Evolutionary conservation across 2,113 vertebrate species (phyloP).

Genomic region (Pterocles burchelli): DNA sequence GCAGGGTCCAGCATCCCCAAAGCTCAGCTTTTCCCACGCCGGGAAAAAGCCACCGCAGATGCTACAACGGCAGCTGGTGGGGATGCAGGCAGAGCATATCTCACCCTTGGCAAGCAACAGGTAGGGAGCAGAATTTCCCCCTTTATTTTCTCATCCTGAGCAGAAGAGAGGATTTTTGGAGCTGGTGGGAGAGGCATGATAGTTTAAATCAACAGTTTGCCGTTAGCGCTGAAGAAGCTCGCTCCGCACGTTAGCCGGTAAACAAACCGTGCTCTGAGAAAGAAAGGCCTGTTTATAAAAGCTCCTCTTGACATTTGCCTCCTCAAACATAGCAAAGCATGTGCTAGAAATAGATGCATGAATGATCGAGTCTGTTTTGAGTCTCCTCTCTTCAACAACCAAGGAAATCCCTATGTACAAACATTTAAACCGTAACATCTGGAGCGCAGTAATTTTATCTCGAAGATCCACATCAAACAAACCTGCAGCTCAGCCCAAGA

Average conservation of each 20-base stretch:
- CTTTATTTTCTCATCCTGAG: neutral
- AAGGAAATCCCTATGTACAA: conserved; percentile 77
- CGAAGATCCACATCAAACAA: conserved; percentile 77
- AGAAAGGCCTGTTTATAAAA: conserved; percentile 58
- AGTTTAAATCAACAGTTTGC: conserved; percentile 19
- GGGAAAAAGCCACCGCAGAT: neutral
- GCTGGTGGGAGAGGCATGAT: neutral
- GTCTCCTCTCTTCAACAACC: conserved; percentile 71
- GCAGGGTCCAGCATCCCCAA: neutral
- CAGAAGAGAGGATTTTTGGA: neutral
- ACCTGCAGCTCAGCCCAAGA: conserved; percentile 51
- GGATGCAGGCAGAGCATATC: neutral
- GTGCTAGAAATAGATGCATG: conserved; percentile 71
- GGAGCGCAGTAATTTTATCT: conserved; percentile 74
- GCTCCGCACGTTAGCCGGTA: conserved; percentile 5
- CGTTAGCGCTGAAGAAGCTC: conserved; percentile 4
- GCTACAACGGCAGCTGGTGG: rapidly evolving
- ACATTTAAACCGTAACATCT: conserved; percentile 78
- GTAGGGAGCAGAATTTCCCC: neutral
- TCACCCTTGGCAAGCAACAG: neutral
- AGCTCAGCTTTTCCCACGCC: neutral
- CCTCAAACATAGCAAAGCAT: conserved; percentile 58
- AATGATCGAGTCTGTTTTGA: conserved; percentile 75
- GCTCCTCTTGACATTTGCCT: conserved; percentile 60
- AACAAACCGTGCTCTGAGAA: conserved; percentile 35